Conservation (phyloP, 1,140 invertebrate species). For the Neodiprion fabricii region DNA sequence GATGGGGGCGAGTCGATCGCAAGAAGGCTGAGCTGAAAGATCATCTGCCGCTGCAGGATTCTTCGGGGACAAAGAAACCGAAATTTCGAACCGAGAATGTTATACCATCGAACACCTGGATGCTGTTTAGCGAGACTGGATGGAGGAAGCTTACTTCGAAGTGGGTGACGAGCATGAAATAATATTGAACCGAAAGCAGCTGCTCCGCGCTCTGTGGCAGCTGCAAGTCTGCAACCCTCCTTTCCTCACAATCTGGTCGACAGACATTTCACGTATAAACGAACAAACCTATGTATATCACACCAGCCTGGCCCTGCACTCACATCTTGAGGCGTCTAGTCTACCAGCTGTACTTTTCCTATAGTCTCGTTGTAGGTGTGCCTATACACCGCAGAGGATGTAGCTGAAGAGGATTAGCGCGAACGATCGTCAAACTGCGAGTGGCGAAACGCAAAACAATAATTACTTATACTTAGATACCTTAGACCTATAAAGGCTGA, state of each 20-base stretch:
- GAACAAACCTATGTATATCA: not conserved
- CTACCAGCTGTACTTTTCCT: no score
- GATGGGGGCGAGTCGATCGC: not conserved
- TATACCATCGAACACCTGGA: not conserved
- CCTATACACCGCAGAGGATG: no score
- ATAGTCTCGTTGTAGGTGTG: no score
- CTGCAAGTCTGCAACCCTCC: slow-evolving; percentile 38
- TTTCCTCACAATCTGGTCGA: slow-evolving; percentile 36
- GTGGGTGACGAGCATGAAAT: slow-evolving; percentile 30
- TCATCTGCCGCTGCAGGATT: not conserved
- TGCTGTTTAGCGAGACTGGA: not conserved
- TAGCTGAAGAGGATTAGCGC: no score
- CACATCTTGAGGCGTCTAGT: no score
- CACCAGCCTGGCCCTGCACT: not conserved
- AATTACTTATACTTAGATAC: no score
- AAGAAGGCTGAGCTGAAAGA: not conserved
- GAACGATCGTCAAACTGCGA: no score
- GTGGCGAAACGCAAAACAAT: no score
- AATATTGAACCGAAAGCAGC: slow-evolving; percentile 53
- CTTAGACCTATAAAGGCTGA: no score
- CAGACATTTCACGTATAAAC: slow-evolving; percentile 9
- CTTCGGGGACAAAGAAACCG: not conserved
- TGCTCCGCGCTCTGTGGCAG: slow-evolving; percentile 45
- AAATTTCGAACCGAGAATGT: not conserved
- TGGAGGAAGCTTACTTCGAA: not conserved